phyloP scores from a whole-genome alignment of 2,797 vertebrate species.

The Pangasius djambal region DNA sequence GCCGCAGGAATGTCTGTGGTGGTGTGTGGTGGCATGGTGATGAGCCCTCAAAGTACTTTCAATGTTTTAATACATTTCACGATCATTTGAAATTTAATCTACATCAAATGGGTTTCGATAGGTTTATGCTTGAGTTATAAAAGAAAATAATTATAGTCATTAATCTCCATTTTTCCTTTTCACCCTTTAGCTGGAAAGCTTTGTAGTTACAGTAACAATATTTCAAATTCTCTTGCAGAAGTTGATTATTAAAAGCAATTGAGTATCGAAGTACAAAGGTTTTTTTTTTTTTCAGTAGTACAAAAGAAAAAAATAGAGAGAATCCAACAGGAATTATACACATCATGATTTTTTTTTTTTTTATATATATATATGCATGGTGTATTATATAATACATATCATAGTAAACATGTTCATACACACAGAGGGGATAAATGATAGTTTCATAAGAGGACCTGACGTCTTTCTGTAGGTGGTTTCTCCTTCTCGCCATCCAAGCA shows the following conservation, averaged over 20 bases:
- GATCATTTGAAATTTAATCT: not conserved
- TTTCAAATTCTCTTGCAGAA: not conserved
- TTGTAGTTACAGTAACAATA: not conserved
- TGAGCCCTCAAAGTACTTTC: not conserved
- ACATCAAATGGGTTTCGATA: no score
- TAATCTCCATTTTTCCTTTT: not conserved
- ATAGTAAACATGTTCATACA: not conserved
- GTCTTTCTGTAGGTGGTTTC: not conserved
- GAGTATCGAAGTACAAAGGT: not conserved
- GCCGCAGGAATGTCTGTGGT: not conserved
- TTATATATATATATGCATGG: not conserved
- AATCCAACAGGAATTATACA: not conserved
- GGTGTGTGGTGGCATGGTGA: not conserved
- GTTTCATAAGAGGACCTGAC: not conserved
- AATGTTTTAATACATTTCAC: not conserved
- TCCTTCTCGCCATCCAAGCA: not conserved
- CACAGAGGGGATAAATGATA: not conserved
- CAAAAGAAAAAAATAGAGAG: not conserved
- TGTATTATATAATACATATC: not conserved
- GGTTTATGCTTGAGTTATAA: not conserved
- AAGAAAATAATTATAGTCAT: not conserved
- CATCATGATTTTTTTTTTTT: not conserved
- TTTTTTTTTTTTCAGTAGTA: not conserved
- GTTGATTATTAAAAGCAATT: not conserved
- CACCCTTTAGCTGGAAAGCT: not conserved